Conservation (phyloP, 1,140 invertebrate species). For the Lepidostoma basale region DNA sequence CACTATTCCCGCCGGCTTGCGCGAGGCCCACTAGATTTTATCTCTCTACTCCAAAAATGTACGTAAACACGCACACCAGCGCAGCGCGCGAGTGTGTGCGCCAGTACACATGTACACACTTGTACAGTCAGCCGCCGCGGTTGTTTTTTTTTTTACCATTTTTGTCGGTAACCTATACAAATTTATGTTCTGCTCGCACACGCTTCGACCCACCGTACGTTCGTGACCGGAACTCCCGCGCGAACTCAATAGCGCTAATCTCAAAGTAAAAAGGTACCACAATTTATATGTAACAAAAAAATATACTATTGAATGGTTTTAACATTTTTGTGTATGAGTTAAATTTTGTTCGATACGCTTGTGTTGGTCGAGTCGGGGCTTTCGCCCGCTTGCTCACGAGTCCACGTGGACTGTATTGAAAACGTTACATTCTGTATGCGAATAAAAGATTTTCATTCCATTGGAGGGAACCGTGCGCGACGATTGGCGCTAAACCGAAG, state of each 20-base stretch:
- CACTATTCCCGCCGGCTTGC: conserved; percentile 45
- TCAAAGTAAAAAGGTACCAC: not conserved
- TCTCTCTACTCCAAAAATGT: conserved; percentile 45
- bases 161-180: conserved; percentile 48
- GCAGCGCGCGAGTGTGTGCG: not conserved
- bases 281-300: too few species aligned
- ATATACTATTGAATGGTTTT: too few species aligned
- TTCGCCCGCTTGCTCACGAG: conserved; percentile 24
- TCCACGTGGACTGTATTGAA: conserved; percentile 57
- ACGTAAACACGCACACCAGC: conserved; percentile 31
- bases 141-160: conserved; percentile 61
- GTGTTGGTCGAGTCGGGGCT: conserved; percentile 47
- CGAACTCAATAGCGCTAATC: not conserved
- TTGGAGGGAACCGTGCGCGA: conserved; percentile 48
- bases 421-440: conserved; percentile 48
- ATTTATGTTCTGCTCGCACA: conserved; percentile 49
- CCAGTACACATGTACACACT: conserved; percentile 27
- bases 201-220: conserved; percentile 61
- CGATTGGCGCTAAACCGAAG: conserved; percentile 45
- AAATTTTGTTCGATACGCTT: not conserved
- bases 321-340: not conserved
- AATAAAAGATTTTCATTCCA: conserved; percentile 47
- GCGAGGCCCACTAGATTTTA: conserved; percentile 46
- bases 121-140: conserved; percentile 43
- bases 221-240: not conserved